Percentiles rank a stretch among this genome's conserved stretches.
These are phyloP conservation scores for Endotricha flammealis DNA, from an alignment of 2,888 invertebrate species.

Conservation along the genomic window DNA sequence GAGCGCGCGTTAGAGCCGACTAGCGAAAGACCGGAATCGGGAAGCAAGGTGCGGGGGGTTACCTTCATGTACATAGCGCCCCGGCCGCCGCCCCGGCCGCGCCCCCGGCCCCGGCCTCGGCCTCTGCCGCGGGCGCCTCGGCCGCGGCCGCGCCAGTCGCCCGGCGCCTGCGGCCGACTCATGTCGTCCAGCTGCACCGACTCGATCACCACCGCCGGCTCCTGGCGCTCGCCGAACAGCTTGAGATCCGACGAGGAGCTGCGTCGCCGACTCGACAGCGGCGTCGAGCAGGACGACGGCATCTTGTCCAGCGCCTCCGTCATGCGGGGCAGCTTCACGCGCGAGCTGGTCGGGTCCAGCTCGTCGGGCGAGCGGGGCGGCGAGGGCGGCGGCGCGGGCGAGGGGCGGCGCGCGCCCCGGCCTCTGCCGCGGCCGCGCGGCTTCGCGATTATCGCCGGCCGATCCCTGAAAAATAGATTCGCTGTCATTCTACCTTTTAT, in stretches of 20 bases:
- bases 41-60: no score
- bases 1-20: no score
- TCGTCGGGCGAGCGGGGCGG: conserved; percentile 19
- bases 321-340: conserved; percentile 67
- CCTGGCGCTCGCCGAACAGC: conserved; percentile 33
- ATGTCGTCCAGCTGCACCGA: conserved; percentile 26
- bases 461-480: conserved; percentile 48
- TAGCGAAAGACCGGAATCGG: no score
- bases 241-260: conserved; percentile 36
- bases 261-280: conserved; percentile 50
- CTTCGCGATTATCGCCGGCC: conserved; percentile 53
- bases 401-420: conserved; percentile 22
- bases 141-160: conserved; percentile 29
- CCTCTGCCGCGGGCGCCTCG: conserved; percentile 32
- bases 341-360: conserved; percentile 64
- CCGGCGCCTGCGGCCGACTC: conserved; percentile 30
- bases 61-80: conserved; percentile 53
- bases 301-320: conserved; percentile 67
- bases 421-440: no score
- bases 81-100: conserved; percentile 59
- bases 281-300: conserved; percentile 50
- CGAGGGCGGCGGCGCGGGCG: conserved; percentile 10
- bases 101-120: conserved; percentile 54
- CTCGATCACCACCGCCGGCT: conserved; percentile 25
- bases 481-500: no score